Conservation (phyloP, 2,888 invertebrate species). For the Diarsia brunnea region DNA sequence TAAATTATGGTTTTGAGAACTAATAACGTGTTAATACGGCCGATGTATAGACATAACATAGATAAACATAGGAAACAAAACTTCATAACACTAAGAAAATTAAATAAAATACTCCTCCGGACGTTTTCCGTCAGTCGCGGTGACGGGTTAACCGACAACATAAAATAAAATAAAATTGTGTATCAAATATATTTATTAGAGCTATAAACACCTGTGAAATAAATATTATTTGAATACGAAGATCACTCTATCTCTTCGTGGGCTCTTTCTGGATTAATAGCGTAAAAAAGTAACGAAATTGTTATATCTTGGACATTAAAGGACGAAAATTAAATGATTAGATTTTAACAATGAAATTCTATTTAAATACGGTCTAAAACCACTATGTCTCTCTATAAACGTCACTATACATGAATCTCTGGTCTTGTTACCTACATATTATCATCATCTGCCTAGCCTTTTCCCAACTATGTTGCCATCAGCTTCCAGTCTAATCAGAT, state of each 20-base stretch:
- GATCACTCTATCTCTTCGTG: not conserved
- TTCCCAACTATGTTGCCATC: too few species aligned
- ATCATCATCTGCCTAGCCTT: too few species aligned
- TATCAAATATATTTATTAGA: constrained; percentile 27
- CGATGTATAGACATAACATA: constrained; percentile 34
- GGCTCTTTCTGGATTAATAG: not conserved
- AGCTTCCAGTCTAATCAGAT: too few species aligned
- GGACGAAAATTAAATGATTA: not conserved
- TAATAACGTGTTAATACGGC: constrained; percentile 26
- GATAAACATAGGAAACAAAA: constrained; percentile 35
- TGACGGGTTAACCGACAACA: constrained; percentile 25
- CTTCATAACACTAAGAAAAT: constrained; percentile 26
- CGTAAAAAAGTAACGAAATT: too few species aligned
- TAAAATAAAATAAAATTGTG: constrained; percentile 24
- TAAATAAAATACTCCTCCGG: constrained; percentile 42
- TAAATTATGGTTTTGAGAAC: constrained; percentile 38
- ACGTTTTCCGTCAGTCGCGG: constrained; percentile 10
- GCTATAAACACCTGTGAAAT: constrained; percentile 7
- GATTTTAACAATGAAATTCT: too few species aligned
- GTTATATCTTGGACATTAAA: not conserved
- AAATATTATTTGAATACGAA: constrained; percentile 3
- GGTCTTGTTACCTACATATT: too few species aligned
- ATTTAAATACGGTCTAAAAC: too few species aligned
- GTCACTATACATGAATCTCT: too few species aligned
- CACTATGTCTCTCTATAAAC: too few species aligned